Percentiles rank a stretch among this genome's conserved stretches.
phyloP scores from a whole-genome alignment of 2,113 vertebrate species.

The Syngnathus scovelli region DNA sequence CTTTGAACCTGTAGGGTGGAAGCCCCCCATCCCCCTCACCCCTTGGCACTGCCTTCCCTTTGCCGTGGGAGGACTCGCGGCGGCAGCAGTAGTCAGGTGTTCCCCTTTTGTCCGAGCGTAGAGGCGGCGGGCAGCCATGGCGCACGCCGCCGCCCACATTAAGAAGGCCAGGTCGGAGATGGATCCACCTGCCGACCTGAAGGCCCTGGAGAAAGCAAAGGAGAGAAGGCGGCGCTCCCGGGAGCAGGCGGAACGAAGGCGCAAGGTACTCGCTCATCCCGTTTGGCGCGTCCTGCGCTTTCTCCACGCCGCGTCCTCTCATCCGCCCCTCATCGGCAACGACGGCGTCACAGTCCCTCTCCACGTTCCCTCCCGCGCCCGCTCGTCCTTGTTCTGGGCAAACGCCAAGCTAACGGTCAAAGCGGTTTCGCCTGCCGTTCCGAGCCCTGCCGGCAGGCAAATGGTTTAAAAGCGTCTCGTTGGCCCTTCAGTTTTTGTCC shows the following conservation, averaged over 20 bases:
- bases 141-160: conserved; percentile 93
- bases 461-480: too few species aligned
- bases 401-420: too few species aligned
- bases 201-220: conserved; percentile 84
- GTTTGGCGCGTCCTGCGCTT: too few species aligned
- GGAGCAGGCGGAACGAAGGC: conserved; percentile 86
- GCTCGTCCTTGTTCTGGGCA: too few species aligned
- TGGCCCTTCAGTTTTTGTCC: too few species aligned
- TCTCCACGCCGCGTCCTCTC: conserved; percentile 15
- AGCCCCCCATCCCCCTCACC: neutral
- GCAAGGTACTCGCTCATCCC: conserved; percentile 80
- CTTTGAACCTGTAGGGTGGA: neutral
- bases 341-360: neutral
- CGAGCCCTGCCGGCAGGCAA: too few species aligned
- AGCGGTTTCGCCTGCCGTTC: too few species aligned
- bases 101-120: neutral
- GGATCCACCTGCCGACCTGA: conserved; percentile 72
- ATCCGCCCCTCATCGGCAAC: conserved; percentile 7
- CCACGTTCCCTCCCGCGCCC: too few species aligned
- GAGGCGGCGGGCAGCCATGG: conserved; percentile 72
- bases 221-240: conserved; percentile 86
- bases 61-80: neutral
- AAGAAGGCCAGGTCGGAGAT: conserved; percentile 95
- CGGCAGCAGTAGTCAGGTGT: neutral
- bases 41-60: neutral